Evolutionary conservation across 2,797 vertebrate genomes (phyloP).

Genomic region (Falco rusticolus): DNA sequence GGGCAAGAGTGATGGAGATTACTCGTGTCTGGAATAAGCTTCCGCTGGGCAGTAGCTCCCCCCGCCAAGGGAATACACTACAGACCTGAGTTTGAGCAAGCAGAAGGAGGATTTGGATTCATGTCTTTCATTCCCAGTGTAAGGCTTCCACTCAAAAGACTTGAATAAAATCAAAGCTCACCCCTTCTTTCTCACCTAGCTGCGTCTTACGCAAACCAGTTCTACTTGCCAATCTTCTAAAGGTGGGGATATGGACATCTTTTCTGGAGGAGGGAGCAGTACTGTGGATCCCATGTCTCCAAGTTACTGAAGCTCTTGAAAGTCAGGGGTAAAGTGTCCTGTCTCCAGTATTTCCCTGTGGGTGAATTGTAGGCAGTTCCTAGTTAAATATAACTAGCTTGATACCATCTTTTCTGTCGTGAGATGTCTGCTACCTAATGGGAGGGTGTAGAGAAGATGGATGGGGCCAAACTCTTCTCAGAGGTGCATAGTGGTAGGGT

Average conservation of each 20-base stretch:
- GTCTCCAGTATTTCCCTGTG: not conserved
- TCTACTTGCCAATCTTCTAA: not conserved
- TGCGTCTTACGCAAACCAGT: not conserved
- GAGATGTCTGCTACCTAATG: not conserved
- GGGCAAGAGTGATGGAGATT: not conserved
- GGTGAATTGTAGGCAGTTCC: not conserved
- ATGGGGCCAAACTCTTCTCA: not conserved
- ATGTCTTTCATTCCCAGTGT: not conserved
- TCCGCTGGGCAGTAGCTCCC: not conserved
- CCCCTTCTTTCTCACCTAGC: not conserved
- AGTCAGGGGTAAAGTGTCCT: not conserved
- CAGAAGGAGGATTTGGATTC: slow-evolving; percentile 4
- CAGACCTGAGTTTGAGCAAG: not conserved
- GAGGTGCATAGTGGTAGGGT: not conserved
- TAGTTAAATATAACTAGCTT: slow-evolving; percentile 2
- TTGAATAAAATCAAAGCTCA: not conserved
- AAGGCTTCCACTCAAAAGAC: not conserved
- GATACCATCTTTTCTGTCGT: not conserved
- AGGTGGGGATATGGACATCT: not conserved
- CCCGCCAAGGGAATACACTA: rapidly evolving
- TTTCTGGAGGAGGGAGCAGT: not conserved
- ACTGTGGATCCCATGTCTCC: not conserved
- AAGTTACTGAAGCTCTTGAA: not conserved
- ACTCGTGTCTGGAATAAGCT: not conserved
- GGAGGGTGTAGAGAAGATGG: not conserved